Percentiles rank a stretch among this genome's conserved stretches.
Conservation (phyloP, 2,113 vertebrate species). For the Microtus ochrogaster region DNA sequence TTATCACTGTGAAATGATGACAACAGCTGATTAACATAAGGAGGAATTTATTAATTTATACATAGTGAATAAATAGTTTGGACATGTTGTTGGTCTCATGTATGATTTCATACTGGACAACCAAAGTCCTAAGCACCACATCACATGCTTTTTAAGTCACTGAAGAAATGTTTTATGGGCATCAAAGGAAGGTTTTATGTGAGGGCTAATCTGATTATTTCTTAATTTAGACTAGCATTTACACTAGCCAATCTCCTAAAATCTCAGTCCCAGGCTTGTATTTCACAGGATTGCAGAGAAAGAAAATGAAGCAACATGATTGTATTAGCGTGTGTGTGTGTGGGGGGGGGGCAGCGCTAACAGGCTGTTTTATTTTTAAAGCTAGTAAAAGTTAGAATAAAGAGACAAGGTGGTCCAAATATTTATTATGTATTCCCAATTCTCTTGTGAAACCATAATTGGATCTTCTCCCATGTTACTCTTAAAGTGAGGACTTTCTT, state of each 20-base stretch:
- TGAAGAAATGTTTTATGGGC: slow-evolving; percentile 59
- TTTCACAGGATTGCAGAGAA: neutral
- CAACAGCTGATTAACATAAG: slow-evolving; percentile 70
- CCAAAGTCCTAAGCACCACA: slow-evolving; percentile 64
- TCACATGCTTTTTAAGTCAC: slow-evolving; percentile 14
- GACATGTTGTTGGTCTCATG: slow-evolving; percentile 49
- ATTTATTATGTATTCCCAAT: slow-evolving; percentile 1
- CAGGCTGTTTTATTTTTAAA: slow-evolving; percentile 28
- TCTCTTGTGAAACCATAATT: slow-evolving; percentile 28
- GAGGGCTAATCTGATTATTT: slow-evolving; percentile 59
- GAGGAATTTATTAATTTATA: slow-evolving; percentile 73
- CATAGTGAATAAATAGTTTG: slow-evolving; percentile 64
- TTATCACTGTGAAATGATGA: slow-evolving; percentile 60
- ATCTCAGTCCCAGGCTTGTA: slow-evolving; percentile 32
- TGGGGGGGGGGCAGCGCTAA: too few species aligned
- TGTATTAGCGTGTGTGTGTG: neutral
- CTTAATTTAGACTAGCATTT: slow-evolving; percentile 68
- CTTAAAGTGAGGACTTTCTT: neutral
- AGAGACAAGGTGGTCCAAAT: neutral
- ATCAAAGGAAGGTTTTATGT: slow-evolving; percentile 49
- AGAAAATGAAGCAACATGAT: neutral
- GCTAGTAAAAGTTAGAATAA: slow-evolving; percentile 24
- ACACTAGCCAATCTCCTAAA: slow-evolving; percentile 50
- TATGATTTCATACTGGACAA: slow-evolving; percentile 48
- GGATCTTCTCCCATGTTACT: neutral